Percentiles rank a stretch among this genome's conserved stretches.
Evolutionary conservation across 2,797 vertebrate genomes (phyloP).

Genomic region (Rhinogobio ventralis): DNA sequence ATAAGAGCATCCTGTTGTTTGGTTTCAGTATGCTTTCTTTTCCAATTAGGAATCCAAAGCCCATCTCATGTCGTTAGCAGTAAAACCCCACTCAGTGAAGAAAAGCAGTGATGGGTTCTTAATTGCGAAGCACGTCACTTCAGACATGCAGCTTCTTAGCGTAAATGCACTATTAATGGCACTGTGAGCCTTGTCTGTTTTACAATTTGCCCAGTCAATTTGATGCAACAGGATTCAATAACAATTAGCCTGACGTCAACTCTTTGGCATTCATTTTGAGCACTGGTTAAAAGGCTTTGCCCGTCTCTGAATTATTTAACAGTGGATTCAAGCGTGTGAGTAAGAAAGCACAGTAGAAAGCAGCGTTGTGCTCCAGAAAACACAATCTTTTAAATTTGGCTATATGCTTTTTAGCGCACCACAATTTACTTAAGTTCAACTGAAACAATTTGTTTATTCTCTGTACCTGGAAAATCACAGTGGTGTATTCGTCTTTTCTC

Average conservation of each 20-base stretch:
- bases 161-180: conserved; percentile 68
- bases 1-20: conserved; percentile 55
- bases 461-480: conserved; percentile 95
- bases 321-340: conserved; percentile 45
- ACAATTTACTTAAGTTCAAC: neutral
- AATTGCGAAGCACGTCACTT: conserved; percentile 55
- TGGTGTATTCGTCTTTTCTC: conserved; percentile 98
- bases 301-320: conserved; percentile 66
- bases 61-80: conserved; percentile 61
- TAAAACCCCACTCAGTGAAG: conserved; percentile 48
- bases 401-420: neutral
- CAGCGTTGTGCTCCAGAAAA: conserved; percentile 22
- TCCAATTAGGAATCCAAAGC: conserved; percentile 60
- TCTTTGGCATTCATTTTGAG: conserved; percentile 56
- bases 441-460: conserved; percentile 24
- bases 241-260: conserved; percentile 61
- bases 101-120: conserved; percentile 62
- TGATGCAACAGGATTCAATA: conserved; percentile 66
- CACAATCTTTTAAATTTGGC: conserved; percentile 2
- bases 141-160: conserved; percentile 58
- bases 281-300: conserved; percentile 67
- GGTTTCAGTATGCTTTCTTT: conserved; percentile 60
- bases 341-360: conserved; percentile 40
- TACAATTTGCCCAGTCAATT: conserved; percentile 64
- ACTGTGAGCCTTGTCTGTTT: conserved; percentile 59